Conservation (phyloP, 2,113 vertebrate species). For the Antigone vipio region DNA sequence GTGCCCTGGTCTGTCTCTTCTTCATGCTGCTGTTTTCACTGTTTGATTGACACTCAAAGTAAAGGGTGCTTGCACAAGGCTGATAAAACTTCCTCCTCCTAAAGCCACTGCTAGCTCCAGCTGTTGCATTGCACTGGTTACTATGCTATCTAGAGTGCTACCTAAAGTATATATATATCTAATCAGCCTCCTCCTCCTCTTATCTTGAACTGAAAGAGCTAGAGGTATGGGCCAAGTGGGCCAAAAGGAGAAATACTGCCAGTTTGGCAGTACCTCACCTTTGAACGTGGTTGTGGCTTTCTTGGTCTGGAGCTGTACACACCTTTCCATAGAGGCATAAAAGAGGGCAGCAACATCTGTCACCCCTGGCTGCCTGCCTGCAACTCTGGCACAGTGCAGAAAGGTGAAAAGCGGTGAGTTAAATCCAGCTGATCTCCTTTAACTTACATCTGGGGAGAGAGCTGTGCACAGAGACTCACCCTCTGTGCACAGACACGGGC, state of each 20-base stretch:
- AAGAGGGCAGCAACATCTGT: not conserved
- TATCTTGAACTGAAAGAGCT: not conserved
- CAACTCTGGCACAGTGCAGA: not conserved
- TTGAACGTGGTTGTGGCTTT: not conserved
- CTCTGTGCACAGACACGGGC: fast-evolving
- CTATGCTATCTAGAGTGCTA: not conserved
- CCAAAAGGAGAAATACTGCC: not conserved
- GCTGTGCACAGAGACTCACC: not conserved
- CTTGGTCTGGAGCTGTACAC: not conserved
- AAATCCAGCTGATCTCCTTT: not conserved
- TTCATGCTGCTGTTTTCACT: not conserved
- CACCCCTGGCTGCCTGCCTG: not conserved
- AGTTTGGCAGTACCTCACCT: not conserved
- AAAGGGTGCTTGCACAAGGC: not conserved
- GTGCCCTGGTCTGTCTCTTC: not conserved
- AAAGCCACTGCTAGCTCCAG: not conserved
- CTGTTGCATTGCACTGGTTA: not conserved
- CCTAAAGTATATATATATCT: not conserved
- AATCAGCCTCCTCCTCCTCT: not conserved
- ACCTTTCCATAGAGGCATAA: not conserved
- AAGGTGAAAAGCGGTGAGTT: not conserved
- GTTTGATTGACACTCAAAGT: not conserved
- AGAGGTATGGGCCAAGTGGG: not conserved
- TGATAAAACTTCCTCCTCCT: not conserved
- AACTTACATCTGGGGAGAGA: not conserved